Evolutionary conservation across 1,140 invertebrate species (phyloP).

Genomic region (Hetaerina americana): DNA sequence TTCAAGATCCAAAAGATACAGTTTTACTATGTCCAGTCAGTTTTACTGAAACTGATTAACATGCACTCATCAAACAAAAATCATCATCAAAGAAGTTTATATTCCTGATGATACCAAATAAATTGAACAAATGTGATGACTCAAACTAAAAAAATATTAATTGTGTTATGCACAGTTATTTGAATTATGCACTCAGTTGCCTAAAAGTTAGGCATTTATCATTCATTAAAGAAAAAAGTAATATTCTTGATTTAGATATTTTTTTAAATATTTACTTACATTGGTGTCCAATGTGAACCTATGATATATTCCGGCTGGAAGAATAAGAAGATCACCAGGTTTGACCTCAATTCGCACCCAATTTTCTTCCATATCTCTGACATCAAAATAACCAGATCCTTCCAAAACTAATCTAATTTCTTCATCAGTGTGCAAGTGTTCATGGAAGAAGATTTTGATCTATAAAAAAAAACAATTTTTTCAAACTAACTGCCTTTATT

Average conservation of each 20-base stretch:
- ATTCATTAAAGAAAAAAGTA: background rate
- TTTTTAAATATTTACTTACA: conserved; percentile 33
- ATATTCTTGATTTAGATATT: too few relatives aligned
- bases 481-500: background rate
- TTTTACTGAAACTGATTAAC: too few relatives aligned
- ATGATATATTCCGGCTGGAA: conserved; percentile 96
- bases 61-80: too few relatives aligned
- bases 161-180: too few relatives aligned
- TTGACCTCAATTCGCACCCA: conserved; percentile 86
- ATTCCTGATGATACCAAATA: too few relatives aligned
- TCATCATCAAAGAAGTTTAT: too few relatives aligned
- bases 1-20: too few relatives aligned
- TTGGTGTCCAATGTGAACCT: conserved; percentile 85
- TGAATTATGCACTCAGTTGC: too few relatives aligned
- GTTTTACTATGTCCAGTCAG: too few relatives aligned
- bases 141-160: conserved; percentile 1
- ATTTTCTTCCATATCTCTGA: conserved; percentile 70
- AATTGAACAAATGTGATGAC: too few relatives aligned
- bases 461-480: conserved; percentile 21
- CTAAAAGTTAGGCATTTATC: background rate
- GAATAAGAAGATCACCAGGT: conserved; percentile 78
- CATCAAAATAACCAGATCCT: conserved; percentile 93
- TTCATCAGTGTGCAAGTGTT: conserved; percentile 95
- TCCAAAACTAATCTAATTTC: conserved; percentile 82
- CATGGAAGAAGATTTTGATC: conserved; percentile 79